A percentile compares a stretch with the other conserved stretches of the same genome.
Conservation (phyloP, 2,797 vertebrate genomes). For the Mormyrops boulengeri region DNA sequence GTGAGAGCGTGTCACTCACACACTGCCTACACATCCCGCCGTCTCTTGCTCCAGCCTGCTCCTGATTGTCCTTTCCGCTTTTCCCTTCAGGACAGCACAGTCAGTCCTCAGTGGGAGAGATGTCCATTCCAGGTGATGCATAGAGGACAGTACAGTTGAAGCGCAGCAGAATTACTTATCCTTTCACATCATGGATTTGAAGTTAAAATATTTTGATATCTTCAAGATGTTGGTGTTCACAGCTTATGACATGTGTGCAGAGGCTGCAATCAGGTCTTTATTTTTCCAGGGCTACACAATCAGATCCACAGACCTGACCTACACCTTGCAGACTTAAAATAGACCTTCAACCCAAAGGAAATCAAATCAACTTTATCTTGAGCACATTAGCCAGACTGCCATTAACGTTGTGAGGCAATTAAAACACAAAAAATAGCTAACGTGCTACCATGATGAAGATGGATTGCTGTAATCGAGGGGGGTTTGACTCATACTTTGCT, state of each 20-base stretch:
- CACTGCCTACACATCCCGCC: conserved; percentile 44
- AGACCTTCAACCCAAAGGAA: conserved; percentile 1
- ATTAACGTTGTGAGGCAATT: conserved; percentile 27
- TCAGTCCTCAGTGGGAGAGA: conserved; percentile 30
- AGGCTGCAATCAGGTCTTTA: conserved; percentile 23
- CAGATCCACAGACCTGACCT: neutral
- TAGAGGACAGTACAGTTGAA: conserved; percentile 39
- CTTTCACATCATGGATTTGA: conserved; percentile 32
- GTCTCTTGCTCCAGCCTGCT: conserved; percentile 52
- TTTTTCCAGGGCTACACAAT: conserved; percentile 31
- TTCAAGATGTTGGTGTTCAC: conserved; percentile 50
- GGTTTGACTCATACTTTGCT: conserved; percentile 43
- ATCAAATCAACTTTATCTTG: conserved; percentile 29
- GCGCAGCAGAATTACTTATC: conserved; percentile 30
- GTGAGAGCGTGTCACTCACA: conserved; percentile 13
- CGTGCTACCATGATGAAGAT: conserved; percentile 25
- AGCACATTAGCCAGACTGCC: conserved; percentile 16
- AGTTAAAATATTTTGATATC: conserved; percentile 48
- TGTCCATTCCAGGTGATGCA: conserved; percentile 38
- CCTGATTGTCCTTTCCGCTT: conserved; percentile 47
- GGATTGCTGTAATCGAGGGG: conserved; percentile 39
- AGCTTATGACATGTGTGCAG: conserved; percentile 37
- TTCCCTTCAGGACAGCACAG: conserved; percentile 47
- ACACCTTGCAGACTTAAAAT: conserved; percentile 21
- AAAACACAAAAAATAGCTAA: conserved; percentile 16